A percentile compares a stretch with the other conserved stretches of the same genome.
Conservation (phyloP, 64 coral and sea anemone species). For the Dendrophyllia cribrosa region DNA sequence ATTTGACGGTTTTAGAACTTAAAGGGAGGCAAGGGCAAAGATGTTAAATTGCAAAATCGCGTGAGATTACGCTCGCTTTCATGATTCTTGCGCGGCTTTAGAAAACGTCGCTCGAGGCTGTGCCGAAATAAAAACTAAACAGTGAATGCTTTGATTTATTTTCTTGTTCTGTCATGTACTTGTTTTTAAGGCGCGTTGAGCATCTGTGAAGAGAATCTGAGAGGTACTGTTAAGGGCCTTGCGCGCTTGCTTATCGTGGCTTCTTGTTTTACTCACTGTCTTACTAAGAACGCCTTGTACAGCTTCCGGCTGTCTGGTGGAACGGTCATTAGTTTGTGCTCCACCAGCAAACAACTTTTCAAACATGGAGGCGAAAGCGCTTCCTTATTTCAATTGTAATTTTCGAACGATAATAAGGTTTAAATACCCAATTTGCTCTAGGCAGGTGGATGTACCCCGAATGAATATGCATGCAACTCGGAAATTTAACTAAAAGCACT, state of each 20-base stretch:
- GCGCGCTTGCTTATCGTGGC: neutral
- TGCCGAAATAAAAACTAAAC: constrained; percentile 22
- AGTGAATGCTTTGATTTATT: constrained; percentile 38
- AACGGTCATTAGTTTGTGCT: constrained; percentile 77
- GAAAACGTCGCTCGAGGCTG: constrained; percentile 21
- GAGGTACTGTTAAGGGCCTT: neutral
- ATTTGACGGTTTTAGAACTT: constrained; percentile 53
- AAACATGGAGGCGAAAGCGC: constrained; percentile 76
- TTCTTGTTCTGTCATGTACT: constrained; percentile 12
- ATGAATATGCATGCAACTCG: constrained; percentile 90
- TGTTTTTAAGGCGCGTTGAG: constrained; percentile 21
- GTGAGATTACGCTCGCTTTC: constrained; percentile 25
- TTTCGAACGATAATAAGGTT: constrained; percentile 96
- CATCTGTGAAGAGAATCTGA: neutral
- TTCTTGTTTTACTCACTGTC: constrained; percentile 76
- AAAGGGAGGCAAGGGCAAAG: constrained; percentile 16
- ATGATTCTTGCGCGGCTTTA: neutral
- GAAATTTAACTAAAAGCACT: constrained; percentile 89
- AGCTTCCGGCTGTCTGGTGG: constrained; percentile 73
- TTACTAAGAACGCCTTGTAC: constrained; percentile 44
- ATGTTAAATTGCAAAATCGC: constrained; percentile 44
- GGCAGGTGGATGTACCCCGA: constrained; percentile 74
- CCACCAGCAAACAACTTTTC: constrained; percentile 89
- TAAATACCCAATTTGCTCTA: constrained; percentile 96
- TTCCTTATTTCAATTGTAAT: constrained; percentile 99